A percentile compares a stretch with the other conserved stretches of the same genome.
Evolutionary conservation across 2,113 vertebrate genomes (phyloP).

Genomic region (Columba livia): DNA sequence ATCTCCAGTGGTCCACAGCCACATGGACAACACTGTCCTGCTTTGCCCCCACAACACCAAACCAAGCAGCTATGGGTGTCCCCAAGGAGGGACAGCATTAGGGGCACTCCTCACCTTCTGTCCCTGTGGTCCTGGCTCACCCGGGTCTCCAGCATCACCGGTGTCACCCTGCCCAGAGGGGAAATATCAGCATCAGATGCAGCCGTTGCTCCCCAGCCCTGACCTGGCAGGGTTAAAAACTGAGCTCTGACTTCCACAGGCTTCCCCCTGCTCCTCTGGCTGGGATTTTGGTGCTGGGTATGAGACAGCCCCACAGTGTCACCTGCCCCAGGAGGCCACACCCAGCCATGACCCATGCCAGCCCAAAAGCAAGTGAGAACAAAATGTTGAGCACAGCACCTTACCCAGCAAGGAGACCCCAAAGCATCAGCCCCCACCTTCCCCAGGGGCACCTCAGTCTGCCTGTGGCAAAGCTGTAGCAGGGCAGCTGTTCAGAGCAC

Average conservation of each 20-base stretch:
- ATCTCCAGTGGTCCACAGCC: background rate
- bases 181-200: background rate
- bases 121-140: slow-evolving; percentile 75
- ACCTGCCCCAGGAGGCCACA: background rate
- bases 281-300: background rate
- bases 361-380: background rate
- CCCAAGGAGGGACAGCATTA: background rate
- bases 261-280: background rate
- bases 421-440: background rate
- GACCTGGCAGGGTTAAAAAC: background rate
- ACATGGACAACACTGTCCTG: background rate
- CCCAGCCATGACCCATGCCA: background rate
- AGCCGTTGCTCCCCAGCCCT: background rate
- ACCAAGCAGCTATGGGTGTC: accelerated
- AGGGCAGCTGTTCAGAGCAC: background rate
- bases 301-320: background rate
- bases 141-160: slow-evolving; percentile 72
- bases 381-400: background rate
- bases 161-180: slow-evolving; percentile 42
- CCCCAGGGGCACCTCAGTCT: background rate
- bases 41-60: accelerated
- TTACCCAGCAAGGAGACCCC: background rate
- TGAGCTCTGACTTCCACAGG: background rate
- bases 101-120: slow-evolving; percentile 73
- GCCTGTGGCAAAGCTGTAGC: background rate